phyloP scores from a whole-genome alignment of 2,113 vertebrate species.

The Muntiacus muntjak region DNA sequence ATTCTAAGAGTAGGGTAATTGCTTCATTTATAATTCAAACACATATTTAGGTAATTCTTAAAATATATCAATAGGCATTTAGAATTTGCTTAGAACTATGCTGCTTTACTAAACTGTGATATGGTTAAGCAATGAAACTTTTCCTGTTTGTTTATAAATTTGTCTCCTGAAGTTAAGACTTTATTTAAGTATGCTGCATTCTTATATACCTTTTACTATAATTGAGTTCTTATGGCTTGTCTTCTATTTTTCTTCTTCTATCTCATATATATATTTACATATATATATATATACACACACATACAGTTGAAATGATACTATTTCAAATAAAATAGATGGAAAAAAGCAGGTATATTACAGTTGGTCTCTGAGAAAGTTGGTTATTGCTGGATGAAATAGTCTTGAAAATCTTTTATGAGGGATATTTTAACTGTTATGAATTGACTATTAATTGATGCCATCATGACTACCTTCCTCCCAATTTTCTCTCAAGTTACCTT shows the following conservation, averaged over 20 bases:
- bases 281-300: no score
- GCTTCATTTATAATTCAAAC: constrained; percentile 5
- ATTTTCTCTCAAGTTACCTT: neutral
- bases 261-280: neutral
- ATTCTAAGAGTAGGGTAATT: neutral
- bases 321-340: neutral
- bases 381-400: neutral
- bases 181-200: neutral
- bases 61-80: neutral
- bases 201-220: neutral
- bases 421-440: neutral
- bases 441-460: neutral
- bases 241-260: neutral
- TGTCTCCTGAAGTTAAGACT: neutral
- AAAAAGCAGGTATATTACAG: neutral
- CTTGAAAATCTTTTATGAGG: constrained; percentile 26
- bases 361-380: constrained; percentile 10
- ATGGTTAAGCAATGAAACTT: neutral
- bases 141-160: neutral
- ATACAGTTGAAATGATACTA: neutral
- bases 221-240: neutral
- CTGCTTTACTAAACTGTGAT: neutral
- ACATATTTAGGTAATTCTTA: neutral
- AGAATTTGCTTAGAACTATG: neutral
- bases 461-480: neutral